phyloP scores from a whole-genome alignment of 2,888 invertebrate species.

The Chloroclystis v-ata region DNA sequence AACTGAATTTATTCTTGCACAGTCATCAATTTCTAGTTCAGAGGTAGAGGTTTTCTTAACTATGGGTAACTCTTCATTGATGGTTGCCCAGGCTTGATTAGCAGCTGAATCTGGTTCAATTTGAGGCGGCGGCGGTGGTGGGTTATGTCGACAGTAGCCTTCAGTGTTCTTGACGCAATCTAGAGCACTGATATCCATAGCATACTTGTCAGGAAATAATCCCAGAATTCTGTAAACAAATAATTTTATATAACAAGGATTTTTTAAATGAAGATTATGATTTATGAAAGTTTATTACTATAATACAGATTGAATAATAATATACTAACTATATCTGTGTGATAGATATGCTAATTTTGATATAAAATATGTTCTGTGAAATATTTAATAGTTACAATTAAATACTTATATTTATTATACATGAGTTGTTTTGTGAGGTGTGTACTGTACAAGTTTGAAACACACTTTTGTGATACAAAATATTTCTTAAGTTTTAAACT shows the following conservation, averaged over 20 bases:
- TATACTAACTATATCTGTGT: no score
- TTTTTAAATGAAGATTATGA: no score
- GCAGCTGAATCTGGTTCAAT: slow-evolving; percentile 32
- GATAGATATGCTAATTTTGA: no score
- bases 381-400: no score
- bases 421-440: no score
- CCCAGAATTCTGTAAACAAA: slow-evolving; percentile 52
- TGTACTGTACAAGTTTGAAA: no score
- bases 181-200: slow-evolving; percentile 58
- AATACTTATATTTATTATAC: no score
- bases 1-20: slow-evolving; percentile 56
- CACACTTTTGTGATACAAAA: no score
- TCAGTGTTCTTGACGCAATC: slow-evolving; percentile 61
- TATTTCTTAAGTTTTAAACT: background rate
- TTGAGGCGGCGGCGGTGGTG: slow-evolving; percentile 39
- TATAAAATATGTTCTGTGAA: no score
- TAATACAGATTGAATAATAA: no score
- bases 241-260: no score
- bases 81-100: slow-evolving; percentile 35
- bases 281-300: no score
- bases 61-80: slow-evolving; percentile 36
- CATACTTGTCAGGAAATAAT: slow-evolving; percentile 62
- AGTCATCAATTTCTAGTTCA: slow-evolving; percentile 50
- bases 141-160: slow-evolving; percentile 61
- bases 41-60: slow-evolving; percentile 13